Conservation (phyloP, 2,113 vertebrate species). For the Apaloderma vittatum region DNA sequence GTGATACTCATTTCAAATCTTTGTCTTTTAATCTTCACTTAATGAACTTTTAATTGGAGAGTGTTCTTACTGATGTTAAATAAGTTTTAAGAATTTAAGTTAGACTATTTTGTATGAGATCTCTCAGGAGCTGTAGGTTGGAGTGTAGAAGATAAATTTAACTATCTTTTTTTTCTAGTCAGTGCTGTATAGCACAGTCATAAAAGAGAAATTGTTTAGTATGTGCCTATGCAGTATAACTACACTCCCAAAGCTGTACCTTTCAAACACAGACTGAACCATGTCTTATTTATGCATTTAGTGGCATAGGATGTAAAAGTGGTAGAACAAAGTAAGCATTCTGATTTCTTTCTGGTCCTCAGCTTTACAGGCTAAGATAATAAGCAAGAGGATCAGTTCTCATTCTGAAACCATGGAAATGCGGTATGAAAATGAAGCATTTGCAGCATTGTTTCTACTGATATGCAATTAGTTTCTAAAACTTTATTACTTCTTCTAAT, state of each 20-base stretch:
- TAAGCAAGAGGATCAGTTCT: neutral
- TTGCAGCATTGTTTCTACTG: neutral
- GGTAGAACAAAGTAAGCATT: accelerated
- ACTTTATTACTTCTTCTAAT: neutral
- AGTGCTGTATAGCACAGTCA: neutral
- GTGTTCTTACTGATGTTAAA: neutral
- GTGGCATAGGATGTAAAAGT: neutral
- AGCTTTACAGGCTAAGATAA: neutral
- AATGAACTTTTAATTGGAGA: neutral
- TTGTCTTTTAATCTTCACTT: neutral
- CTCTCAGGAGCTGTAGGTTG: neutral
- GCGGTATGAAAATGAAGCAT: neutral
- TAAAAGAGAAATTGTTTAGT: neutral
- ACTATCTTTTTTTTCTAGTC: neutral
- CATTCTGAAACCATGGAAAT: neutral
- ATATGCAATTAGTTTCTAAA: neutral
- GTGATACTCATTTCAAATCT: neutral
- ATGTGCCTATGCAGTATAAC: neutral
- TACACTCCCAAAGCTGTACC: neutral
- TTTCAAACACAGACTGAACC: neutral
- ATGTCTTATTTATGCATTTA: accelerated
- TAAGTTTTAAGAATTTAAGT: neutral
- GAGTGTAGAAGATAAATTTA: too few species aligned
- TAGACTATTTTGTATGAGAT: neutral
- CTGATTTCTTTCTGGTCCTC: accelerated